A percentile compares a stretch with the other conserved stretches of the same genome.
Conservation (phyloP, 2,888 invertebrate genomes). For the Gymnosoma rotundatum region DNA sequence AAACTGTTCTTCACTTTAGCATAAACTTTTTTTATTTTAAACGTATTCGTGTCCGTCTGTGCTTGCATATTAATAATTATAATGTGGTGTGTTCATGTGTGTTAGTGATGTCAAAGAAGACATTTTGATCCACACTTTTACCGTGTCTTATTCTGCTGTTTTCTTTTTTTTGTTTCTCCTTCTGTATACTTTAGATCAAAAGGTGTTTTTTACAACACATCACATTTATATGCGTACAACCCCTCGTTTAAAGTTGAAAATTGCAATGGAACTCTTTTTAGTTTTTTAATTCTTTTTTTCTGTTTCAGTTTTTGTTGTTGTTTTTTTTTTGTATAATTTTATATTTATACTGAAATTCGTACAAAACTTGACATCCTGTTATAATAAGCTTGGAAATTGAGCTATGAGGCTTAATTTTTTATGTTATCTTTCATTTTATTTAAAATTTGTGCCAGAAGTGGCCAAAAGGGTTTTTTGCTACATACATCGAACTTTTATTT, state of each 20-base stretch:
- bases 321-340: constrained; percentile 22
- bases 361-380: constrained; percentile 57
- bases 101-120: constrained; percentile 68
- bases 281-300: neutral
- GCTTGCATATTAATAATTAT: too few relatives aligned
- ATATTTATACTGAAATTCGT: constrained; percentile 45
- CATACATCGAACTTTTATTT: constrained; percentile 5
- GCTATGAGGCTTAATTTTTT: constrained; percentile 27
- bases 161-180: neutral
- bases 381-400: constrained; percentile 33
- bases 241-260: constrained; percentile 10
- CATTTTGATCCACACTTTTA: constrained; percentile 70
- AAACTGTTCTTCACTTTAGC: constrained; percentile 24
- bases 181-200: constrained; percentile 7
- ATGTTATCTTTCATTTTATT: constrained; percentile 30
- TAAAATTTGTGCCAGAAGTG: constrained; percentile 44
- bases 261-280: neutral
- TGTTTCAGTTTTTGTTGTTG: too few relatives aligned
- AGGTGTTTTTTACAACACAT: constrained; percentile 49
- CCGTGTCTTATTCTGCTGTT: constrained; percentile 44
- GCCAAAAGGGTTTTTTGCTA: constrained; percentile 31
- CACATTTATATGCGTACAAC: constrained; percentile 42
- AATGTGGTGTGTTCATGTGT: neutral
- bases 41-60: too few relatives aligned
- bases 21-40: too few relatives aligned